Conservation (phyloP, 2,113 vertebrate genomes). For the Elaphurus davidianus region DNA sequence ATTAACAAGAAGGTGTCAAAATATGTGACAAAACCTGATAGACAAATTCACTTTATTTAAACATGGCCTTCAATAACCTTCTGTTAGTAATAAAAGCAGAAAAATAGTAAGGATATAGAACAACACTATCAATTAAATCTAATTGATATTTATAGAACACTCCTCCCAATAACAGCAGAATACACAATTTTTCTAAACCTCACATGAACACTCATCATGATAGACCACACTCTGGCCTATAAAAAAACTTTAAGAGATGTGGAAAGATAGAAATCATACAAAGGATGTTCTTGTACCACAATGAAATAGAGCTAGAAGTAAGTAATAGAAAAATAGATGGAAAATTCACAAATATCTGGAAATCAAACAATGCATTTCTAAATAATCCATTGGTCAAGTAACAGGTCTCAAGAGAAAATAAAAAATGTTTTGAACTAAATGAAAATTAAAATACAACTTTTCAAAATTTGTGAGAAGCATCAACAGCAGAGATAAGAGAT, state of each 20-base stretch:
- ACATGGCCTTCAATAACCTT: not conserved
- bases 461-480: not conserved
- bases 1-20: not conserved
- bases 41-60: not conserved
- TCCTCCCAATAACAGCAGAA: not conserved
- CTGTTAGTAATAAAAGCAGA: not conserved
- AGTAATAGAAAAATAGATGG: not conserved
- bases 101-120: not conserved
- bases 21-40: not conserved
- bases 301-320: not conserved
- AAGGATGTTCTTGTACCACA: not conserved
- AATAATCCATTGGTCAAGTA: not conserved
- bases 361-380: not conserved
- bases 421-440: not conserved
- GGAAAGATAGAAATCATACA: not conserved
- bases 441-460: not conserved
- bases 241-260: not conserved
- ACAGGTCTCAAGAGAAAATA: not conserved
- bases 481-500: not conserved
- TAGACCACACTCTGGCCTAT: not conserved
- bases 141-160: not conserved
- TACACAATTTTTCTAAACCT: not conserved
- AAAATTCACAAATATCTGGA: not conserved
- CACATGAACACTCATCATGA: not conserved
- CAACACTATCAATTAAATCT: not conserved